Conservation (phyloP, 1,140 invertebrate species). For the Holcopasites calliopsidis region DNA sequence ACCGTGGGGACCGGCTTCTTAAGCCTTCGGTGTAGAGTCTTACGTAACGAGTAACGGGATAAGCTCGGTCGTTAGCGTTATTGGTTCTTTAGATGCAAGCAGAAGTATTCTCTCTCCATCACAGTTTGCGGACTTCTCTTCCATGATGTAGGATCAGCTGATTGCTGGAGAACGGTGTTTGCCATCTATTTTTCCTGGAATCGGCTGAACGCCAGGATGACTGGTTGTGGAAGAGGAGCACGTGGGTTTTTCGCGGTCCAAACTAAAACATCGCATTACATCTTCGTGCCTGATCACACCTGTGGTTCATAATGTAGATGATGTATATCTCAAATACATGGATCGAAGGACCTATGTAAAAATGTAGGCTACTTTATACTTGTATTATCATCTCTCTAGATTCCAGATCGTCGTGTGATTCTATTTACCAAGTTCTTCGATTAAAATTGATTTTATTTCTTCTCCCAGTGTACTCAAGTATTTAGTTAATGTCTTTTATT, state of each 20-base stretch:
- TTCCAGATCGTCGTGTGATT: no score
- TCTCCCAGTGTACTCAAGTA: no score
- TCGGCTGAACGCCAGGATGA: no score
- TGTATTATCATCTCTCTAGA: neutral
- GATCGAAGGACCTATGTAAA: neutral
- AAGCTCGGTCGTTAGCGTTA: neutral
- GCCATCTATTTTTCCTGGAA: no score
- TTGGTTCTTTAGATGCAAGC: neutral
- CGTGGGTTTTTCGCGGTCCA: neutral
- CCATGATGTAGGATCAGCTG: no score
- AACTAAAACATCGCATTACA: neutral
- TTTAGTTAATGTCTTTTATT: neutral
- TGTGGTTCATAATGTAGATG: neutral
- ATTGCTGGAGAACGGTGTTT: no score
- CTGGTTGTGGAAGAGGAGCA: neutral
- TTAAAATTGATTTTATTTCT: no score
- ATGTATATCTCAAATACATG: no score
- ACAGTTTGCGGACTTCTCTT: no score
- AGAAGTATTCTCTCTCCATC: no score
- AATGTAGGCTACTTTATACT: neutral
- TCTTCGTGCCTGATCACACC: neutral
- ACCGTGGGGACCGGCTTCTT: conserved; percentile 1
- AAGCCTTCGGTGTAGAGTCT: neutral
- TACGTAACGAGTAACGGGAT: neutral
- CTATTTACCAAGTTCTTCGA: no score